Evolutionary conservation across 1,140 invertebrate species (phyloP).

Genomic region (Heliconius melpomene): DNA sequence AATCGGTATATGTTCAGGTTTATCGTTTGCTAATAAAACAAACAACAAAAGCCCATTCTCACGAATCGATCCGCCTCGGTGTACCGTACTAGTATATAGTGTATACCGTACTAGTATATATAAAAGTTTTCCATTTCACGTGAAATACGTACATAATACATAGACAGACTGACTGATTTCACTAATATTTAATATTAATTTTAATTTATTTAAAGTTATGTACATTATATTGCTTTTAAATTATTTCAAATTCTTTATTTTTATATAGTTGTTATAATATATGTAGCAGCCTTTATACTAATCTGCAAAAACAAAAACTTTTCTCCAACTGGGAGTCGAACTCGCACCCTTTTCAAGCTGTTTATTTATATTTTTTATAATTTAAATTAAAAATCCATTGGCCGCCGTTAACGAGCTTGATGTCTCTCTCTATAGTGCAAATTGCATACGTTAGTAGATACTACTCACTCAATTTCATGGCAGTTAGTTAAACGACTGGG

Average conservation of each 20-base stretch:
- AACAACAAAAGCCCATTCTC: conserved; percentile 6
- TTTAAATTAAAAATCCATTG: not conserved
- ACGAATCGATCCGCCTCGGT: conserved; percentile 21
- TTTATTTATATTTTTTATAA: not conserved
- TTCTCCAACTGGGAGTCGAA: not conserved
- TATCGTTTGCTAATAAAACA: conserved; percentile 9
- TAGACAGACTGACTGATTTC: too few relatives aligned
- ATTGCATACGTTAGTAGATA: not conserved
- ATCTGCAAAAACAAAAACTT: not conserved
- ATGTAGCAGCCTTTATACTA: not conserved
- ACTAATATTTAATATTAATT: too few relatives aligned
- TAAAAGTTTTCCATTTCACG: not conserved
- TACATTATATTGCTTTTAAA: too few relatives aligned
- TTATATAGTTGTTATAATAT: too few relatives aligned
- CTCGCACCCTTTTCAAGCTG: not conserved
- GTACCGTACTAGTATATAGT: not conserved
- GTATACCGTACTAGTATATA: not conserved
- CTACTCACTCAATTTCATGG: not conserved
- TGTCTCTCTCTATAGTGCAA: conserved; percentile 1
- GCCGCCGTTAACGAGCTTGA: not conserved
- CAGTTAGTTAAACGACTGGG: conserved; percentile 1
- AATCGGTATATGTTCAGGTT: not conserved
- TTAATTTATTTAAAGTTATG: not conserved
- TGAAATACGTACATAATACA: not conserved
- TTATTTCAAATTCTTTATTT: too few relatives aligned